These are phyloP conservation scores for Pseudochromis fuscus DNA, from an alignment of 2,797 vertebrate genomes.

Conservation along the genomic window DNA sequence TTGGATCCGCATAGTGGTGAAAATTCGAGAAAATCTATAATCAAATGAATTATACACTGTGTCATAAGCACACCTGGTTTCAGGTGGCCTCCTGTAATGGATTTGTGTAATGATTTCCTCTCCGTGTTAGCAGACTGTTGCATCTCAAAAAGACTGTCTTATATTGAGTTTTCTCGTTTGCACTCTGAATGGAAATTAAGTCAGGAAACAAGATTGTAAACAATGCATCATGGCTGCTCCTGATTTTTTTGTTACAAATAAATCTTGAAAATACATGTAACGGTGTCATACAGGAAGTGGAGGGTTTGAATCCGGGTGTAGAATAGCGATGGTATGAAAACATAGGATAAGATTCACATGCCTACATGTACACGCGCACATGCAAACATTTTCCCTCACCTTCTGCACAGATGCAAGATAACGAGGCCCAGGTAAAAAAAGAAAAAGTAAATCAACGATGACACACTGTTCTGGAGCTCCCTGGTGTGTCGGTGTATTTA, in stretches of 20 bases:
- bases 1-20: constrained; percentile 33
- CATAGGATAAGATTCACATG: constrained; percentile 29
- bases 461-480: constrained; percentile 71
- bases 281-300: constrained; percentile 31
- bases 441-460: constrained; percentile 68
- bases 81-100: constrained; percentile 54
- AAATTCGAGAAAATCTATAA: constrained; percentile 69
- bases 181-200: constrained; percentile 51
- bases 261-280: constrained; percentile 42
- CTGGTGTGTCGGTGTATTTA: constrained; percentile 74
- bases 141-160: constrained; percentile 36
- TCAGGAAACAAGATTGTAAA: constrained; percentile 51
- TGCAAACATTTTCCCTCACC: constrained; percentile 56
- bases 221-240: constrained; percentile 7
- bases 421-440: constrained; percentile 64
- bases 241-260: constrained; percentile 34
- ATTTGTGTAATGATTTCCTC: constrained; percentile 63
- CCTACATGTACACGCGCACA: constrained; percentile 1
- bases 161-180: constrained; percentile 55
- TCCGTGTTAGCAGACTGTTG: constrained; percentile 49
- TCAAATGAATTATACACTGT: constrained; percentile 71
- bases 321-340: constrained; percentile 25
- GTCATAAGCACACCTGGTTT: constrained; percentile 67
- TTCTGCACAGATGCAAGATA: constrained; percentile 65
- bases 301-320: constrained; percentile 25